Percentiles rank a stretch among this genome's conserved stretches.
Conservation (phyloP, 2,888 invertebrate species). For the Scaptomyza reducta region DNA sequence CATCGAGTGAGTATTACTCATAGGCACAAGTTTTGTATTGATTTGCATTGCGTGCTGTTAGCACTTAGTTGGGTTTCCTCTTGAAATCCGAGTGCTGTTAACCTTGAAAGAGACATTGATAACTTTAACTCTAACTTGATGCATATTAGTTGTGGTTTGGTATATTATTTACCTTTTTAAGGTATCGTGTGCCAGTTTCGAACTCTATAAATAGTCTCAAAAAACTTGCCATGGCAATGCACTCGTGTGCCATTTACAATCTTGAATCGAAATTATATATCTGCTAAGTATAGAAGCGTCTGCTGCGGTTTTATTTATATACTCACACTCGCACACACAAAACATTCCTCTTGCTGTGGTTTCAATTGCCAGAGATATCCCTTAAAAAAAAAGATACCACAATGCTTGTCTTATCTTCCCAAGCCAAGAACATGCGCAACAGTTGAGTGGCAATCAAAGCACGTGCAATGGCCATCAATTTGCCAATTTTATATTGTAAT, state of each 20-base stretch:
- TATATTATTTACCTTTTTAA: slow-evolving; percentile 9
- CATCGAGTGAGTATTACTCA: slow-evolving; percentile 27
- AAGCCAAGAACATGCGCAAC: slow-evolving; percentile 10
- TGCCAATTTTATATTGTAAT: slow-evolving; percentile 52
- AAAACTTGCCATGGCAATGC: slow-evolving; percentile 60
- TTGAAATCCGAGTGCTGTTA: slow-evolving; percentile 36
- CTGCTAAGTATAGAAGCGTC: slow-evolving; percentile 59
- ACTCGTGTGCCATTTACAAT: slow-evolving; percentile 71
- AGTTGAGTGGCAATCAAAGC: slow-evolving; percentile 41
- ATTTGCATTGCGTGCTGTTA: slow-evolving; percentile 68
- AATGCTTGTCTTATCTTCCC: slow-evolving; percentile 48
- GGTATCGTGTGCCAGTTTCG: slow-evolving; percentile 43
- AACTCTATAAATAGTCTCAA: slow-evolving; percentile 56
- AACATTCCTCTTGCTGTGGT: slow-evolving; percentile 5
- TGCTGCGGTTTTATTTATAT: slow-evolving; percentile 48
- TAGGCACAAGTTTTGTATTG: slow-evolving; percentile 52
- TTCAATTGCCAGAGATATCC: slow-evolving; percentile 3
- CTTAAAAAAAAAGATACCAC: neutral
- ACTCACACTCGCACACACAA: neutral
- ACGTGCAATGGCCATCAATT: slow-evolving; percentile 46
- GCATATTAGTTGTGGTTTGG: slow-evolving; percentile 33
- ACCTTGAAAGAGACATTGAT: slow-evolving; percentile 47
- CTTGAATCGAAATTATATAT: slow-evolving; percentile 22
- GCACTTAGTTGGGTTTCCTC: slow-evolving; percentile 44
- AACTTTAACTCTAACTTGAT: slow-evolving; percentile 27